Percentiles rank a stretch among this genome's conserved stretches.
phyloP scores from a whole-genome alignment of 2,113 vertebrate genomes.

The Anser brachyrhynchus region DNA sequence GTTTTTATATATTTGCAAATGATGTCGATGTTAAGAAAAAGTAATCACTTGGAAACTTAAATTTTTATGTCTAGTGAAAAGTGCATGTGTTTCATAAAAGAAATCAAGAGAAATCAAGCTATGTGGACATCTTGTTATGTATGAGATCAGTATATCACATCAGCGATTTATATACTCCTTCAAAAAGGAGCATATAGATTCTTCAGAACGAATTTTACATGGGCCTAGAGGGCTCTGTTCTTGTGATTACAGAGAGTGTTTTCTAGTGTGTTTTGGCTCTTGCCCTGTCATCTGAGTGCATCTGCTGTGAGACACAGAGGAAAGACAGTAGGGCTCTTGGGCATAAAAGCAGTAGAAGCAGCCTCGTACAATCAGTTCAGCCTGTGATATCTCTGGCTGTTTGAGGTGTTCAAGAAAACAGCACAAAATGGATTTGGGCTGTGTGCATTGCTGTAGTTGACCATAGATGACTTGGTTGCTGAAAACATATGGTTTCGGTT shows the following conservation, averaged over 20 bases:
- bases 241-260: background rate
- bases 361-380: background rate
- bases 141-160: background rate
- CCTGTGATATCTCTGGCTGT: background rate
- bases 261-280: background rate
- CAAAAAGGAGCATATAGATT: background rate
- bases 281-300: accelerated
- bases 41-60: background rate
- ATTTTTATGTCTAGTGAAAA: background rate
- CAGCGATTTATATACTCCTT: background rate
- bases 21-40: background rate
- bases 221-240: background rate
- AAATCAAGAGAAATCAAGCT: background rate
- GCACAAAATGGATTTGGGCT: background rate
- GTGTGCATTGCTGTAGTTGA: accelerated
- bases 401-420: background rate
- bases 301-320: background rate
- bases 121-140: background rate
- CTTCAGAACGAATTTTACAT: background rate
- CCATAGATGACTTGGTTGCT: background rate
- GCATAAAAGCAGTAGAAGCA: background rate
- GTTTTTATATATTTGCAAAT: background rate
- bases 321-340: accelerated
- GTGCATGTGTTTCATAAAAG: background rate
- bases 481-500: accelerated